Conservation (phyloP, 1,140 invertebrate genomes). For the Listronotus oregonensis region DNA sequence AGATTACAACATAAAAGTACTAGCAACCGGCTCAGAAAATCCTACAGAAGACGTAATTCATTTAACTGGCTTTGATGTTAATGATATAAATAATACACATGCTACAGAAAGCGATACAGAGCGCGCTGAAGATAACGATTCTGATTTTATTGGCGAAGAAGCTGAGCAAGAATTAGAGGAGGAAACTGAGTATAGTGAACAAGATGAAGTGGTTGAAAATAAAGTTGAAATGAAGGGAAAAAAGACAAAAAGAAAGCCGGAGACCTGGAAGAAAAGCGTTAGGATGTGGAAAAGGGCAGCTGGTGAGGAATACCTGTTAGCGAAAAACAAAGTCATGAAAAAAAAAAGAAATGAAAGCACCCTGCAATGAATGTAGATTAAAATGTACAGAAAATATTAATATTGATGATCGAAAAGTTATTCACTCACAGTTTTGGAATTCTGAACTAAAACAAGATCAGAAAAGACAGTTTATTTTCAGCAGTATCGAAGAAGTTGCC, state of each 20-base stretch:
- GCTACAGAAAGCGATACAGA: too few species aligned
- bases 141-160: too few species aligned
- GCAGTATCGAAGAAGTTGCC: background rate
- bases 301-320: background rate
- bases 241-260: background rate
- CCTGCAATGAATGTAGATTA: background rate
- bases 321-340: background rate
- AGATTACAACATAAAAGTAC: too few species aligned
- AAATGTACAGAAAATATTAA: conserved; percentile 2
- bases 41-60: too few species aligned
- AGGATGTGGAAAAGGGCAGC: background rate
- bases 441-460: background rate
- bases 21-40: too few species aligned
- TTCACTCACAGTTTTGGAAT: conserved; percentile 9
- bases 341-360: background rate
- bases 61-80: too few species aligned
- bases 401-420: background rate
- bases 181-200: too few species aligned
- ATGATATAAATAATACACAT: too few species aligned
- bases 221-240: too few species aligned
- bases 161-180: too few species aligned
- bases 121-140: too few species aligned
- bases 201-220: too few species aligned
- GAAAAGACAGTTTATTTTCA: background rate
- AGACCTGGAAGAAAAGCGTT: conserved; percentile 3